Base-by-base conservation (phyloP, 2,113 vertebrate genomes). In the Cyrtonyx montezumae region DNA sequence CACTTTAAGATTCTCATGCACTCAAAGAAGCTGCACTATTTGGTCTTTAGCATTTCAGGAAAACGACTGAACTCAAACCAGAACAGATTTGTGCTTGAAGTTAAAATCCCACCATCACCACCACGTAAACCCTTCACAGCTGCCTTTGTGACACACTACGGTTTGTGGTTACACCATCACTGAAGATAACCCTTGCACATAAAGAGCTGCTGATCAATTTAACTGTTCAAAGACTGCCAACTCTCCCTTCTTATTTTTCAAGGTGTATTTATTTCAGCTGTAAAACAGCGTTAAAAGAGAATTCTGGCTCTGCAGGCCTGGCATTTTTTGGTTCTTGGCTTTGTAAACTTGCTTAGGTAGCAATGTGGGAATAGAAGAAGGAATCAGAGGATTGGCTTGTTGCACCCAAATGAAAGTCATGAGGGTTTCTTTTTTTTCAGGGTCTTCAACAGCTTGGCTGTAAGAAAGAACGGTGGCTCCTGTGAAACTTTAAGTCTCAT, bases 251-350 rank as follows among this genome's bases (percentile, higher is more conserved):
- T 83, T 36, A 13, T 51, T 79, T 86, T 55, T 51, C 82, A 92
- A 90, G 89, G 86, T 80, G 80, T 69, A 73, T 94, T 94, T 94
- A 79, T 91, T 95, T 76, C 45, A 84, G 94, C 92, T 91, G 90
- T 73, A 89, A 94, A 83, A 18, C 94, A 93, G 87, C 84, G 32
- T 43, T 74, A 65, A 17, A 45, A 66, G 87, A 84, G 87, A 88
- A 75, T 48, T 85, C 92, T 88, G 93, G 85, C 84, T 94, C 87
- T 80, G 85, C 48, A 79, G 80, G 70, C 40, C 86, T 85, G 86
- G 80, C 71, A 3, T 63, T 85, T 95, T 95, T 97, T 96, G 95
- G 95, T 90, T 93, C 85, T 95, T 84, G 95, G 91, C 89, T 93
- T 95, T 92, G 94, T 92, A 95, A 96, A 93, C 88, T 84, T 73